Conservation (phyloP, 2,113 vertebrate genomes). For the Chaetorhynchus papuensis region DNA sequence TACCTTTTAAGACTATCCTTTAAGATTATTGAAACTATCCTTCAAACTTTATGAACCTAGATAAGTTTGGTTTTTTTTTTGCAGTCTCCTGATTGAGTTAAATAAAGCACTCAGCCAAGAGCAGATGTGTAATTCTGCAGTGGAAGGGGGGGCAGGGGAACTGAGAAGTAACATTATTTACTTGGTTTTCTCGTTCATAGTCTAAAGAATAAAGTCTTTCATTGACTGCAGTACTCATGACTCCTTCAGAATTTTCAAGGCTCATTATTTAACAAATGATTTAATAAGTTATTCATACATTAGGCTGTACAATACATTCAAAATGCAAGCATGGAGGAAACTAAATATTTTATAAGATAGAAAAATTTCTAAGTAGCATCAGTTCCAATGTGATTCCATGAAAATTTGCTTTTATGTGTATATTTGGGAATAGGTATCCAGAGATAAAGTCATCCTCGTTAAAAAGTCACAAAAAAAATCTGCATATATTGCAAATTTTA, state of each 20-base stretch:
- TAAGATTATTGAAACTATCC: background rate
- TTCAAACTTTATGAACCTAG: background rate
- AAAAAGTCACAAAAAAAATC: background rate
- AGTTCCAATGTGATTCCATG: background rate
- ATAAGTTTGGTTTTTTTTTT: background rate
- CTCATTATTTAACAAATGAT: conserved; percentile 24
- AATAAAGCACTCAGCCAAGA: background rate
- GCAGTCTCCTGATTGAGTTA: background rate
- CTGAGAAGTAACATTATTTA: conserved; percentile 29
- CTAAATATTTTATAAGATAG: background rate
- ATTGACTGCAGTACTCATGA: background rate
- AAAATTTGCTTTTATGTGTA: background rate
- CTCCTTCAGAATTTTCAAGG: conserved; percentile 39
- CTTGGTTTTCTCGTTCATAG: background rate
- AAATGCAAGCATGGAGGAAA: background rate
- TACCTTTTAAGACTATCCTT: background rate
- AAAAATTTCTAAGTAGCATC: background rate
- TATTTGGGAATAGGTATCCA: background rate
- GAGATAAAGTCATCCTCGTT: background rate
- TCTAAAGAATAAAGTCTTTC: conserved; percentile 44
- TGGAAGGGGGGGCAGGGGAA: background rate
- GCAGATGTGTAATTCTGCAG: background rate
- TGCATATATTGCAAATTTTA: background rate
- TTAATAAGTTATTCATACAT: background rate
- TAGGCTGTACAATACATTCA: background rate